phyloP scores from a whole-genome alignment of 2,113 vertebrate genomes.

The Patagioenas fasciata region DNA sequence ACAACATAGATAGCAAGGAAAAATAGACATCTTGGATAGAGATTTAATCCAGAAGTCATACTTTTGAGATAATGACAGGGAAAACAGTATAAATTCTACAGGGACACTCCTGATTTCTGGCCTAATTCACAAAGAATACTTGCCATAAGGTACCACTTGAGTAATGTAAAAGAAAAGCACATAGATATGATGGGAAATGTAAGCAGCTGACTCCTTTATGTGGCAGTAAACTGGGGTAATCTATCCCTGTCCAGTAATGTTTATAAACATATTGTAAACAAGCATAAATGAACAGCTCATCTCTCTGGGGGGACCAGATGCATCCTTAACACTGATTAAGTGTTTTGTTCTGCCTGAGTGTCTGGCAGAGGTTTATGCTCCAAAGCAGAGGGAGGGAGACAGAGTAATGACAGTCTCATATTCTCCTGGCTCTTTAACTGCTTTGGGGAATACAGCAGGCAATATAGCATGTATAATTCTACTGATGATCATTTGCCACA shows the following conservation, averaged over 20 bases:
- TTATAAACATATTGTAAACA: slow-evolving; percentile 79
- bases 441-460: slow-evolving; percentile 51
- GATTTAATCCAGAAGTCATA: background rate
- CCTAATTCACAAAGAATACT: slow-evolving; percentile 32
- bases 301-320: slow-evolving; percentile 74
- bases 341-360: slow-evolving; percentile 75
- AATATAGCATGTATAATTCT: slow-evolving; percentile 25
- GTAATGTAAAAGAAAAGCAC: slow-evolving; percentile 34
- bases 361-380: slow-evolving; percentile 71
- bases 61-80: background rate
- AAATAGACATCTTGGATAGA: background rate
- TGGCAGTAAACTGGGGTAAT: slow-evolving; percentile 31
- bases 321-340: slow-evolving; percentile 79
- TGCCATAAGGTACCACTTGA: slow-evolving; percentile 47
- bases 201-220: slow-evolving; percentile 47
- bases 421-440: slow-evolving; percentile 62
- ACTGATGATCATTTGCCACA: slow-evolving; percentile 3
- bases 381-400: slow-evolving; percentile 46
- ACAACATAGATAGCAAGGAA: background rate
- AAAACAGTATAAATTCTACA: background rate
- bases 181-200: slow-evolving; percentile 19
- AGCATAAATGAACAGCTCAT: slow-evolving; percentile 71
- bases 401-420: slow-evolving; percentile 58
- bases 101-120: background rate
- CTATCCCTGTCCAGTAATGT: slow-evolving; percentile 74